Base-by-base conservation (phyloP, 2,888 invertebrate genomes). In the Selenia dentaria region DNA sequence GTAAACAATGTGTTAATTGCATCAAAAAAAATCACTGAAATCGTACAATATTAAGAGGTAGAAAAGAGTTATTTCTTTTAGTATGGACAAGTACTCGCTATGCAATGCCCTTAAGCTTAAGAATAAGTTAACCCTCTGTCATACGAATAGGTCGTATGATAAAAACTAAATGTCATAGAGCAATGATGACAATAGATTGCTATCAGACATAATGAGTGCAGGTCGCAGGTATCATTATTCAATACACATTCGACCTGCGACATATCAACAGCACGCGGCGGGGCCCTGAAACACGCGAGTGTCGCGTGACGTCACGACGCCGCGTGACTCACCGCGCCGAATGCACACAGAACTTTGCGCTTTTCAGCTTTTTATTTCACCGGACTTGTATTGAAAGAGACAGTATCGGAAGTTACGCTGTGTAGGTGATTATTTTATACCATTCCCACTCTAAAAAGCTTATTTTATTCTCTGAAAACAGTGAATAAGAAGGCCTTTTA, bases 251-350 rank as follows among this genome's bases (percentile, higher is more conserved):
- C 41, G 47, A 41, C 41, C 47, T 42, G 41, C 38, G 47, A 48
- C 47, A 48, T 48, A 42, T 48, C 37, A 60, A 62, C 66, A 47
- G 45, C 54, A 22, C 25, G 37, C 12, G 20, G 27, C 5, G 13
- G 37, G 26, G 51, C 35, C 42, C 40, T 40, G 32, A 10, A 35
- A 31, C 47, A 47, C 41, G 47, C 47, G 35, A 39, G 24, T 10
- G 12, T 81, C 73, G 81, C 80, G 79, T 81, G 81, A 51, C 64
- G 64, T 55, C 62, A 60, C 69, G 60, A 69, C 66, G 48, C 62
- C 56, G 63, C 64, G 63, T 65, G 65, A 64, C 59, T 64, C 60
- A 55, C 49, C 45, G 56, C 58, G 38, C 50, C 52, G 59, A 69
- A 55, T 70, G 66, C 67, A 70, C 63, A 62, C 59, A 63, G 64